These are phyloP conservation scores for Scaptomyza graminum DNA, from an alignment of 1,140 invertebrate genomes.

Conservation along the genomic window DNA sequence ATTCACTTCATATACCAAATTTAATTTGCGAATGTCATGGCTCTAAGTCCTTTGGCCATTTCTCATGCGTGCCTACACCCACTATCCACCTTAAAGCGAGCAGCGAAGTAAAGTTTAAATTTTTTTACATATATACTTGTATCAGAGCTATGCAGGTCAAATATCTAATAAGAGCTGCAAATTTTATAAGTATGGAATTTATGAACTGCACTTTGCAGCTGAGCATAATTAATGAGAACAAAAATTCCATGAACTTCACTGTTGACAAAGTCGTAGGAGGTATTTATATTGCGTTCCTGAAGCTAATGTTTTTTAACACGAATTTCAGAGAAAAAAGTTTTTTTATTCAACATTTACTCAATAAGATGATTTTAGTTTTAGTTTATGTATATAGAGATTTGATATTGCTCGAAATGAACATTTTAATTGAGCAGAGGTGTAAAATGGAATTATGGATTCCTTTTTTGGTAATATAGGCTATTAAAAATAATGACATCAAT, in stretches of 20 bases:
- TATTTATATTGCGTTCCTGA: not conserved
- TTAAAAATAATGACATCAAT: too few species aligned
- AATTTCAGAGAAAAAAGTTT: not conserved
- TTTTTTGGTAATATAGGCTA: too few species aligned
- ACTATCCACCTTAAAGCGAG: not conserved
- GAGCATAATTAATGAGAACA: conserved; percentile 60
- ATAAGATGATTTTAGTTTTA: too few species aligned
- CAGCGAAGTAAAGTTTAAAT: too few species aligned
- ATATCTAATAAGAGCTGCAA: conserved; percentile 47
- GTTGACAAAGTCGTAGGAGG: conserved; percentile 28
- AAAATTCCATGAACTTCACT: conserved; percentile 41
- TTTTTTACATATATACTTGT: conserved; percentile 2
- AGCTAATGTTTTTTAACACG: not conserved
- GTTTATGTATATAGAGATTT: too few species aligned
- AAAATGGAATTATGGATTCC: too few species aligned
- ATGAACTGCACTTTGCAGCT: conserved; percentile 33
- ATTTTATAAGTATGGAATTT: conserved; percentile 41
- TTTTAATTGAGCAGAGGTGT: too few species aligned
- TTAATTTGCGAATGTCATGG: conserved; percentile 45
- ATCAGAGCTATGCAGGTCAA: conserved; percentile 18
- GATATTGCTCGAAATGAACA: too few species aligned
- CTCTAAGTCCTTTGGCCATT: conserved; percentile 39
- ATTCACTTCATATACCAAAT: not conserved
- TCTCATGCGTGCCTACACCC: conserved; percentile 3
- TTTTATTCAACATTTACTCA: too few species aligned